phyloP scores from a whole-genome alignment of 1,140 invertebrate genomes.

The Mizuhopecten yessoensis region DNA sequence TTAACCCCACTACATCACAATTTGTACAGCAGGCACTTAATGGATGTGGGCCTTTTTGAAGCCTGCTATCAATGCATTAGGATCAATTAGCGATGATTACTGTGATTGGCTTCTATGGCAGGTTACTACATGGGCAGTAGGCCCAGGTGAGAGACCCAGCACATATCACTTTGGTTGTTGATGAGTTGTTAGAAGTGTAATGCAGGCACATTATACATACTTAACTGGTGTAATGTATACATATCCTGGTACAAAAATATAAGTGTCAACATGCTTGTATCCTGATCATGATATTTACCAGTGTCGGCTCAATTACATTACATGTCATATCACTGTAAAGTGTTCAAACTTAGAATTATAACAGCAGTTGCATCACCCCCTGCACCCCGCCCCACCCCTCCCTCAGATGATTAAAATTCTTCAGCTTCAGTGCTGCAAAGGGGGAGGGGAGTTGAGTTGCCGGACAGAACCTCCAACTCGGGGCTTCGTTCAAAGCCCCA shows the following conservation, averaged over 20 bases:
- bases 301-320: background rate
- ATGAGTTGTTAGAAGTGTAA: background rate
- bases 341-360: no score
- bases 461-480: no score
- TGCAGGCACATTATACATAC: background rate
- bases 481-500: no score
- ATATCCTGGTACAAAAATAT: background rate
- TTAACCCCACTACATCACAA: constrained; percentile 26
- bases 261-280: no score
- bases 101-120: background rate
- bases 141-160: background rate
- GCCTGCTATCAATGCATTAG: background rate
- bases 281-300: background rate
- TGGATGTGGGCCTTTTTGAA: background rate
- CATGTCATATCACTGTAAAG: no score
- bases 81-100: background rate
- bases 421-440: no score
- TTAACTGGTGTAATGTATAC: no score
- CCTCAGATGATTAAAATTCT: no score
- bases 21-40: constrained; percentile 13
- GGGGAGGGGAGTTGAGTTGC: no score
- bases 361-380: no score
- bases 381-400: no score
- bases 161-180: background rate
- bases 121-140: constrained; percentile 12